Conservation (phyloP, 2,888 invertebrate genomes). For the Dicranocentrus wangi region DNA sequence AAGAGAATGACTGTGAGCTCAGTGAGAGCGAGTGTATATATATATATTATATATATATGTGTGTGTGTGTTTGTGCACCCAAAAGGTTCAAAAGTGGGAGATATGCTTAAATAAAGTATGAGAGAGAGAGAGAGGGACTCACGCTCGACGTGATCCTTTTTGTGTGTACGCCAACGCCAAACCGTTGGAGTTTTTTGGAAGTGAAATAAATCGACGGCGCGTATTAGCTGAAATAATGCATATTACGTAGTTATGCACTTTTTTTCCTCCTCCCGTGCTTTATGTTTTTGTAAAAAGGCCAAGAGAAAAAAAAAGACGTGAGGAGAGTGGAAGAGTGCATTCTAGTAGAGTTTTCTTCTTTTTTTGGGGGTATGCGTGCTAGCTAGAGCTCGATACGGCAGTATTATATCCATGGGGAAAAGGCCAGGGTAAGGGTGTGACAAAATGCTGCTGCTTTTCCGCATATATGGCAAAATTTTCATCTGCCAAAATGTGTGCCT, state of each 20-base stretch:
- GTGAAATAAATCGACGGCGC: constrained; percentile 35
- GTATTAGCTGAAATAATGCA: constrained; percentile 47
- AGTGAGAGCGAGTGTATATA: neutral
- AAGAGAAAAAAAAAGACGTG: constrained; percentile 19
- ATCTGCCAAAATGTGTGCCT: neutral
- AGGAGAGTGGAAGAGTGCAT: no score
- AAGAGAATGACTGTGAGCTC: neutral
- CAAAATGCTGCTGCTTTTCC: constrained; percentile 42
- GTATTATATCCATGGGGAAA: neutral
- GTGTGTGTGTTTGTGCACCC: no score
- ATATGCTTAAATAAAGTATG: no score
- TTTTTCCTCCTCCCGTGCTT: constrained; percentile 7
- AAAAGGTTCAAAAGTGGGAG: no score
- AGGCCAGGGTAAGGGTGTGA: constrained; percentile 47
- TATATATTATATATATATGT: no score
- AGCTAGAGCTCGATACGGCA: neutral
- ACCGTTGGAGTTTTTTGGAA: no score
- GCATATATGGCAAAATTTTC: constrained; percentile 3
- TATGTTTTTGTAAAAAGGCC: constrained; percentile 37
- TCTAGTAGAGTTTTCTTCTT: no score
- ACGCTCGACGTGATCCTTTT: no score
- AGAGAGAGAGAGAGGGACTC: no score
- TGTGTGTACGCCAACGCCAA: constrained; percentile 3
- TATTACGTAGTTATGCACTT: constrained; percentile 49
- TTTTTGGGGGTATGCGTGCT: no score